Percentiles rank a stretch among this genome's conserved stretches.
Evolutionary conservation across 2,797 vertebrate species (phyloP).

Genomic region (Pseudochromis fuscus): DNA sequence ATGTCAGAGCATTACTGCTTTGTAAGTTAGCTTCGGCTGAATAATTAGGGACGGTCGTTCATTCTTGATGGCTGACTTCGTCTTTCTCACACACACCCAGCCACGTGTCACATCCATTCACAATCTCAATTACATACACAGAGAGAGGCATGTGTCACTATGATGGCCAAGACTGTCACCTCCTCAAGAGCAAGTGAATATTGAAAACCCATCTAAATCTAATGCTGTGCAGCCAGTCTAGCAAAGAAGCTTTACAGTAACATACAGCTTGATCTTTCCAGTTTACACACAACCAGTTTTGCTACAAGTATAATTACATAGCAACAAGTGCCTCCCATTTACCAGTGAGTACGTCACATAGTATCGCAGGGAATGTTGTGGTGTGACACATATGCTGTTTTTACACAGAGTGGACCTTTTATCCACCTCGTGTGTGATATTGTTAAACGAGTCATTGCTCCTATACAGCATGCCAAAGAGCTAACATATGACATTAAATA

Average conservation of each 20-base stretch:
- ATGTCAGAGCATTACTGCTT: conserved; percentile 19
- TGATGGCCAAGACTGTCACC: not conserved
- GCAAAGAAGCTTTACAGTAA: not conserved
- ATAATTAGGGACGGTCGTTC: conserved; percentile 16
- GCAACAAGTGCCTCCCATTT: conserved; percentile 37
- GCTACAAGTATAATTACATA: not conserved
- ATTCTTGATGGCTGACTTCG: not conserved
- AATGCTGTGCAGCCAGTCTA: not conserved
- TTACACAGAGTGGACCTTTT: not conserved
- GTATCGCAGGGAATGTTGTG: not conserved
- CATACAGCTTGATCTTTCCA: too few species aligned
- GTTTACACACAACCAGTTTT: too few species aligned
- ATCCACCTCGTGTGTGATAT: not conserved
- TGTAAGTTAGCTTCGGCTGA: conserved; percentile 16
- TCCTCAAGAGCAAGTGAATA: conserved; percentile 16
- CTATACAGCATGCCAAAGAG: not conserved
- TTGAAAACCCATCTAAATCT: conserved; percentile 1
- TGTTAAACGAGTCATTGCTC: not conserved
- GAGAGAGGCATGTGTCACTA: not conserved
- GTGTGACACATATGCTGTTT: not conserved
- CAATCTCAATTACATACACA: conserved; percentile 7
- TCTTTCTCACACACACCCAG: conserved; percentile 16
- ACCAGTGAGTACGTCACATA: not conserved
- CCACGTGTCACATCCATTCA: conserved; percentile 19
- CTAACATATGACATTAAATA: not conserved